Evolutionary conservation across 2,797 vertebrate genomes (phyloP).

Genomic region (Coluber constrictor): DNA sequence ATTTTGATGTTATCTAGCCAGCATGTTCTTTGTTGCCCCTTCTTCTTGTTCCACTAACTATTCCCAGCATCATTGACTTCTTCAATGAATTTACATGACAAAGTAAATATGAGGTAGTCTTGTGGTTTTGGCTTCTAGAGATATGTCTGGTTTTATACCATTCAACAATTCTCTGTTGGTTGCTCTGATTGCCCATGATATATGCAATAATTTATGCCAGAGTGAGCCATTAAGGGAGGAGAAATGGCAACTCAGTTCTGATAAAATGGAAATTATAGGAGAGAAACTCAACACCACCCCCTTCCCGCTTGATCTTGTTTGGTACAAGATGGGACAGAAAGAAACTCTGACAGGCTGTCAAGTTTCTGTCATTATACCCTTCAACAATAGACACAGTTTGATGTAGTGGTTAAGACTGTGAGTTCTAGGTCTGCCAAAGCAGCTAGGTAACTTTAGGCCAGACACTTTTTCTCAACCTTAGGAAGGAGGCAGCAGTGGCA

Average conservation of each 20-base stretch:
- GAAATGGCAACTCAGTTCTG: not conserved
- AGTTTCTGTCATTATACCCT: not conserved
- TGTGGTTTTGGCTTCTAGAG: not conserved
- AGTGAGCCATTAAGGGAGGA: not conserved
- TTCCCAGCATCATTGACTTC: not conserved
- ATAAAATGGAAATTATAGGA: not conserved
- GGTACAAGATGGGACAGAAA: not conserved
- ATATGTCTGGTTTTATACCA: too few species aligned
- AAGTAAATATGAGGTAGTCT: not conserved
- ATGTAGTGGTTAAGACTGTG: not conserved
- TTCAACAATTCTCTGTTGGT: too few species aligned
- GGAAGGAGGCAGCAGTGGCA: not conserved
- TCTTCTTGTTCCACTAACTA: not conserved
- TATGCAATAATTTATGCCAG: not conserved
- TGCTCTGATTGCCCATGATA: too few species aligned
- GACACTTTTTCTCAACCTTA: not conserved
- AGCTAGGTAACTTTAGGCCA: not conserved
- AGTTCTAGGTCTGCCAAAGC: not conserved
- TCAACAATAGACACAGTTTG: not conserved
- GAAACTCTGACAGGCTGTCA: not conserved
- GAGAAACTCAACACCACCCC: not conserved
- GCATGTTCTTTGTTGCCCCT: not conserved
- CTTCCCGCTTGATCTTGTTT: not conserved
- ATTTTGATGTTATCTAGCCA: not conserved
- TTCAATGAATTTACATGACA: not conserved